Percentiles rank a stretch among this genome's conserved stretches.
Conservation (phyloP, 2,113 vertebrate genomes). For the Propithecus coquereli region DNA sequence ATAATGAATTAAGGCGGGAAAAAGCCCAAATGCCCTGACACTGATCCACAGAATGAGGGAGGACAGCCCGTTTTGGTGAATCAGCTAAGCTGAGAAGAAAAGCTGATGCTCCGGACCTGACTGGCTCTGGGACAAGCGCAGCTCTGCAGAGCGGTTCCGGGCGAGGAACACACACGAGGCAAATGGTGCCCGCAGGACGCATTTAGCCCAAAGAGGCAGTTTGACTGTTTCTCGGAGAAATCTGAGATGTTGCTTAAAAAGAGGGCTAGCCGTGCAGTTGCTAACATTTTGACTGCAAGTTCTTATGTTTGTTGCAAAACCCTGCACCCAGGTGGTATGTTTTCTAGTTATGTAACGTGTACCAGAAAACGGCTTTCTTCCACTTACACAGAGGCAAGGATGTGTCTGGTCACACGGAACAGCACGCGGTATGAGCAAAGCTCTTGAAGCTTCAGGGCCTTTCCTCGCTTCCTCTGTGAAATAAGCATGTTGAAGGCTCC, state of each 20-base stretch:
- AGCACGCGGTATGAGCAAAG: neutral
- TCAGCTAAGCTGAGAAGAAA: neutral
- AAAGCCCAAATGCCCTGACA: neutral
- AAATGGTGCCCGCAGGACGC: neutral
- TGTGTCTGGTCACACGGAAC: neutral
- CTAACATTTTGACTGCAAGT: neutral
- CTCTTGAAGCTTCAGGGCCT: neutral
- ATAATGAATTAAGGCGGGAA: neutral
- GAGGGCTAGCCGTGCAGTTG: neutral
- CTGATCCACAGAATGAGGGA: neutral
- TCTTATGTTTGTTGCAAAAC: neutral
- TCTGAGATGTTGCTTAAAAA: neutral
- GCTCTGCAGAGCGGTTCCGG: neutral
- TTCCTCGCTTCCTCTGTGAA: neutral
- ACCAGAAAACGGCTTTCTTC: neutral
- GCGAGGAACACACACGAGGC: neutral
- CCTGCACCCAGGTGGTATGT: neutral
- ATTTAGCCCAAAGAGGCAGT: neutral
- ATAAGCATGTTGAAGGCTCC: neutral
- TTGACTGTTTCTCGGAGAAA: neutral
- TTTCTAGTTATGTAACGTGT: neutral
- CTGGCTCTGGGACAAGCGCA: neutral
- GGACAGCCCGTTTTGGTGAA: neutral
- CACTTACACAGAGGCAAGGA: neutral
- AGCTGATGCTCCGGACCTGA: neutral